Evolutionary conservation across 2,888 invertebrate genomes (phyloP), one percentile per base, ranked within the genome.

Genomic region (Ptycholaimellus sp.): DNA sequence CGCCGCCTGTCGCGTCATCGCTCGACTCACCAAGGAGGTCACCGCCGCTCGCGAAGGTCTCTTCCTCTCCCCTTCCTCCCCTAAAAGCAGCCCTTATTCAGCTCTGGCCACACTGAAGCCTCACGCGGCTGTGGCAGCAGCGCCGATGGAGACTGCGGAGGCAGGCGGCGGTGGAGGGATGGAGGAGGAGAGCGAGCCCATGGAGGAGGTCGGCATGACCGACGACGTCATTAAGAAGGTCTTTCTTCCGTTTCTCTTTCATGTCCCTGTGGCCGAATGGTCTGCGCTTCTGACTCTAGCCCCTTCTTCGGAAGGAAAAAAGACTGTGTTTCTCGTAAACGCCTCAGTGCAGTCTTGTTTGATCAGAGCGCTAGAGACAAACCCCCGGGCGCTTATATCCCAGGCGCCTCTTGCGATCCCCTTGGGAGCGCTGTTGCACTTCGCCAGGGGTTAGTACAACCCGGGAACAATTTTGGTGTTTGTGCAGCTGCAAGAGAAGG

Each of bases 101-200:
- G 93, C 96, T 45, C 70, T 99, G 59, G 93, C 96, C 32, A 93
- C 93, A 5, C 70, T 99, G 42, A 96, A 96, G 65, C 96, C 96
- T 5, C 93, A 93, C 64, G 80, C 82, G 43, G 83, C 85, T 40
- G 49, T 61, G 27, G 50, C 57, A 20, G 44, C 46, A n/a, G 31
- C 31, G 32, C 38, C 21, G 13, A 9, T 9, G 3, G 13, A 13
- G 37, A 36, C 18, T 36, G 33, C 38, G 18, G 39, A 37, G 9
- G 44, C 40, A 11, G 38, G 36, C 13, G 48, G 46, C 30, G 42
- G n/a, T n/a, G n/a, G n/a, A n/a, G n/a, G n/a, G n/a, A n/a, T n/a
- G n/a, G n/a, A 72, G 45, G 73, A 73, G 17, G 72, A 73, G 33
- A 75, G 75, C 50, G 76, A 76, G 41, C 71, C 72, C n/a, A 56